Evolutionary conservation across 2,113 vertebrate species (phyloP).

Genomic region (Tupaia chinensis): DNA sequence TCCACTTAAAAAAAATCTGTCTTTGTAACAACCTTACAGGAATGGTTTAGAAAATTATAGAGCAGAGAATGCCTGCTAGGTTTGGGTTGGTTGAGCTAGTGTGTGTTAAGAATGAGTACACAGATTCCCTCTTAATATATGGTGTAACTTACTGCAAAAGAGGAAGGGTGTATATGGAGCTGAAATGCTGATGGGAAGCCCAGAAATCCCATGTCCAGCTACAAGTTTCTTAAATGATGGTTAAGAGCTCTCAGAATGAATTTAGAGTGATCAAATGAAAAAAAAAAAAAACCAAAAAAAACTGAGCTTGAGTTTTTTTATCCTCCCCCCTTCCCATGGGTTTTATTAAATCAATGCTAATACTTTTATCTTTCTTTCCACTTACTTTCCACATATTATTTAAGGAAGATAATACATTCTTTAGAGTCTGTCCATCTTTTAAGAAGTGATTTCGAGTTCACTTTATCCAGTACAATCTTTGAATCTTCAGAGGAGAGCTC

Average conservation of each 20-base stretch:
- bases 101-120: neutral
- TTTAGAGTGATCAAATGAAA: neutral
- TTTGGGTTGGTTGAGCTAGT: neutral
- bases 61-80: neutral
- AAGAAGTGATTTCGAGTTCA: neutral
- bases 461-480: neutral
- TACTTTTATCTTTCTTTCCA: no score
- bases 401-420: no score
- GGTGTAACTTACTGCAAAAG: neutral
- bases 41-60: neutral
- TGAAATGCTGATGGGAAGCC: neutral
- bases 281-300: neutral
- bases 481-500: neutral
- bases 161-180: neutral
- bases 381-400: no score
- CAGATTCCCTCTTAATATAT: conserved; percentile 36
- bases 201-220: neutral
- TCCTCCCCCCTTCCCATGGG: no score
- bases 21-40: neutral
- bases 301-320: no score
- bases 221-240: neutral
- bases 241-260: neutral
- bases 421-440: conserved; percentile 13
- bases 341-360: no score
- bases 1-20: neutral